Base-by-base conservation (phyloP, 2,888 invertebrate genomes). In the Mimachlamys varia region DNA sequence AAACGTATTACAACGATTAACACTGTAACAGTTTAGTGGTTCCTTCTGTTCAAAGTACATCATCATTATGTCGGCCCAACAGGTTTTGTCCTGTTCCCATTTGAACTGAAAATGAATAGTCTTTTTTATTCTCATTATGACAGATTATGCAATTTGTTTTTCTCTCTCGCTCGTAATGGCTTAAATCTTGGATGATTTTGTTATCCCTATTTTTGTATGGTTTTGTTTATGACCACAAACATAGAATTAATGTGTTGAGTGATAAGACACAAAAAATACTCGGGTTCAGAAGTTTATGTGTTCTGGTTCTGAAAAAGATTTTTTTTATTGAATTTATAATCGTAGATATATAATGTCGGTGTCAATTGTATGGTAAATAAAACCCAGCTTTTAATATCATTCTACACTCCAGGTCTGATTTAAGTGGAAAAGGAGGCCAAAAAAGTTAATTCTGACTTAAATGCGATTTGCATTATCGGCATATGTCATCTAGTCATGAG, bases 351-450 rank as follows among this genome's bases (percentile, higher is more conserved):
- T 62, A n/a, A 62, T 17, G 62, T 62, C 17, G 22, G 62, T 62
- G n/a, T 19, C 44, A 44, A 44, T 44, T 7, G 4, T 44, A 7
- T 44, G 44, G 44, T 44, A 44, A n/a, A 62, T 22, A 17, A 33
- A 27, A 33, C 33, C 53, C 33, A 12, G 58, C 62, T 7, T 76
- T 76, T 13, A 76, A 27, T 12, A 27, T 62, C 13, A 76, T 2
- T 44, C 44, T 76, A 33, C 33, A 33, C 76, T 33, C 76, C 33
- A 33, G 7, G 27, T 76, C 27, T 76, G 0, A 76, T 33, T 33
- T 76, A 33, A 76, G 76, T 76, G 76, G 76, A 76, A 33, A 76
- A 76, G 33, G 76, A 76, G 76, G 76, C 76, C 76, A 33, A 76
- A 76, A 76, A 76, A 33, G 7, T 76, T 33, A 76, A 13, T 33